Conservation (phyloP, 1,140 invertebrate species). For the Lepidotrigona ventralis region DNA sequence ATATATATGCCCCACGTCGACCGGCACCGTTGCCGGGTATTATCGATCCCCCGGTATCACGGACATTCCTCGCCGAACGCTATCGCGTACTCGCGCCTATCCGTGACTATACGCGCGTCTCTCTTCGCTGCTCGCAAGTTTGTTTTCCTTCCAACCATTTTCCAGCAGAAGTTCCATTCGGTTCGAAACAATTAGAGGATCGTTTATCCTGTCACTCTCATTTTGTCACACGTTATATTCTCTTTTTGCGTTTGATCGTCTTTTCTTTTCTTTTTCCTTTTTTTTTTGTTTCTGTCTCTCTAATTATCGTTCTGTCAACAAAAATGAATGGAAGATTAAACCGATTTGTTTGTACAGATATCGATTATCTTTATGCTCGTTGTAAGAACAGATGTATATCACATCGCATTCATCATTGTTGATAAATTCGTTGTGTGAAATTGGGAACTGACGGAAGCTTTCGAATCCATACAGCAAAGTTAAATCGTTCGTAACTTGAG, state of each 20-base stretch:
- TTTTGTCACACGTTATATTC: not conserved
- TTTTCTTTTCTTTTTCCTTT: too few relatives aligned
- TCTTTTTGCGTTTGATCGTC: not conserved
- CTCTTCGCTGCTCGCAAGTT: slow-evolving; percentile 5
- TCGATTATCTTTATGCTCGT: too few relatives aligned
- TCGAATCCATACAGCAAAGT: too few relatives aligned
- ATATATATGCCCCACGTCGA: slow-evolving; percentile 13
- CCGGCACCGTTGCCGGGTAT: slow-evolving; percentile 53
- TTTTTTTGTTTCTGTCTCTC: not conserved
- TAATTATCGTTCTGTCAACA: not conserved
- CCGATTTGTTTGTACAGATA: too few relatives aligned
- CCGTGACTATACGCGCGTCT: not conserved
- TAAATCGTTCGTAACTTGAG: too few relatives aligned
- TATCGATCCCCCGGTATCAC: slow-evolving; percentile 67
- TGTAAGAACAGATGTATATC: too few relatives aligned
- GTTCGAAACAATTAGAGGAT: not conserved
- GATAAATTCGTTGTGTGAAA: too few relatives aligned
- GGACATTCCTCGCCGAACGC: slow-evolving; percentile 55
- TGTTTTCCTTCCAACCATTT: slow-evolving; percentile 12
- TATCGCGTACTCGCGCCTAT: slow-evolving; percentile 49
- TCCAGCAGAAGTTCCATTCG: not conserved
- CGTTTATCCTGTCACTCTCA: not conserved
- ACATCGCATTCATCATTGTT: too few relatives aligned
- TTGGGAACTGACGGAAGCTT: too few relatives aligned
- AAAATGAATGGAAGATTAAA: too few relatives aligned